Evolutionary conservation across 2,113 vertebrate genomes (phyloP).

Genomic region (Gallinago jamesoni): DNA sequence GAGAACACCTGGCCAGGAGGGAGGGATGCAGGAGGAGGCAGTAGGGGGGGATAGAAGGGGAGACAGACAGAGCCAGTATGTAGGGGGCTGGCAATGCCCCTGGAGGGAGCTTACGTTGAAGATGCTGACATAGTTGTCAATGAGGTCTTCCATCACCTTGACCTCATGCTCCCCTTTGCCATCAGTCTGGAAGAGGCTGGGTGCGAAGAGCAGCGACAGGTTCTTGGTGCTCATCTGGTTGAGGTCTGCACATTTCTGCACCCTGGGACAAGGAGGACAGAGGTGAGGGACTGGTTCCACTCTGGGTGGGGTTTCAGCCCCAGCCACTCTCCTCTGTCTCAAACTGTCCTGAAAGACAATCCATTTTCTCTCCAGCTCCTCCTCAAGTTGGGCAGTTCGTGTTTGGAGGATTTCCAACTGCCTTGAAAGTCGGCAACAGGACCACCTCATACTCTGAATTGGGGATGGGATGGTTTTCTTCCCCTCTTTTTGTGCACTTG

Average conservation of each 20-base stretch:
- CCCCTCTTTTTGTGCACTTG: too few relatives aligned
- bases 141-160: slow-evolving; percentile 94
- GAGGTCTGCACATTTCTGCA: slow-evolving; percentile 93
- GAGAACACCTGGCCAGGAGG: not conserved
- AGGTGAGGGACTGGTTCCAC: not conserved
- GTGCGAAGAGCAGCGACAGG: slow-evolving; percentile 92
- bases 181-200: slow-evolving; percentile 97
- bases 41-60: not conserved
- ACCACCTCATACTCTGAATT: not conserved
- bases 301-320: not conserved
- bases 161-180: slow-evolving; percentile 95
- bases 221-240: slow-evolving; percentile 99
- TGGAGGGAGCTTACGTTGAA: slow-evolving; percentile 85
- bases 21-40: not conserved
- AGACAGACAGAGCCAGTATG: not conserved
- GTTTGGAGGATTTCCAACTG: not conserved
- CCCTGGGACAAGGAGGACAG: slow-evolving; percentile 69
- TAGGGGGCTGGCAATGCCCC: not conserved
- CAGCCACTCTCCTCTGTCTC: not conserved
- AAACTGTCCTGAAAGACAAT: not conserved
- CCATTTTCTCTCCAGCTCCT: rapidly evolving
- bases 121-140: slow-evolving; percentile 89
- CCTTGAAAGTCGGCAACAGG: not conserved
- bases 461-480: not conserved
- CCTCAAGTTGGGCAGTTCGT: not conserved